Base-by-base conservation (phyloP, 2,888 invertebrate genomes). In the Sesamia inferens region DNA sequence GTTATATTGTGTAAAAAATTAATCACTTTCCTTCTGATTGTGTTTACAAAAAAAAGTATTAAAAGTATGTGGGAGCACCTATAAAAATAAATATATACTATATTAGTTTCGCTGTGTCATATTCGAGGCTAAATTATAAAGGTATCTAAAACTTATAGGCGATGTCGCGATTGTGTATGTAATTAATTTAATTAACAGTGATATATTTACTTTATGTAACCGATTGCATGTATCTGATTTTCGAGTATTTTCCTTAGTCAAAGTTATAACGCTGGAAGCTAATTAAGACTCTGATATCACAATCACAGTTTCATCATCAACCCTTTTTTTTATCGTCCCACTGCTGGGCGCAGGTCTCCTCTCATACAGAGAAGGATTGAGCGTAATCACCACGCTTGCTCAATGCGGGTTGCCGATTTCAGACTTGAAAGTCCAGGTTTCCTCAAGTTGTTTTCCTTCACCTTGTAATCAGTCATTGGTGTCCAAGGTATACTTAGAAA, bases 111-210 rank as follows among this genome's bases (percentile, higher is more conserved):
- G 65, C 74, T 76, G 86, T 85, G 85, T 85, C 86, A 85, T 85
- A 85, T 76, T 84, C 13, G 86, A 85, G 85, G 86, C 85, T 85
- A 85, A 85, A 84, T 63, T 61, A 5, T 73, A 83, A 83, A 69
- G 77, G 68, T 79, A 67, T 78, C 70, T 76, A 81, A 79, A 71
- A 64, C 44, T 59, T 66, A 47, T 66, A 71, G 51, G 74, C 10
- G 55, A 67, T 63, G 58, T 77, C 68, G 76, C 63, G 71, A 63
- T 61, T 70, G 70, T 58, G 19, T 48, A 66, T 54, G 68, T 73
- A 78, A 76, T 70, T 78, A 79, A 81, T 71, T 82, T 68, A 73
- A 83, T 73, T 83, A 78, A 86, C 63, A 71, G 85, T 85, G 86
- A 87, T 83, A 85, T 73, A 71, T 67, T 76, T 86, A 73, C 78